A percentile compares a stretch with the other conserved stretches of the same genome.
These are phyloP conservation scores for Erythrolamprus reginae DNA, from an alignment of 2,113 vertebrate genomes.

Conservation along the genomic window DNA sequence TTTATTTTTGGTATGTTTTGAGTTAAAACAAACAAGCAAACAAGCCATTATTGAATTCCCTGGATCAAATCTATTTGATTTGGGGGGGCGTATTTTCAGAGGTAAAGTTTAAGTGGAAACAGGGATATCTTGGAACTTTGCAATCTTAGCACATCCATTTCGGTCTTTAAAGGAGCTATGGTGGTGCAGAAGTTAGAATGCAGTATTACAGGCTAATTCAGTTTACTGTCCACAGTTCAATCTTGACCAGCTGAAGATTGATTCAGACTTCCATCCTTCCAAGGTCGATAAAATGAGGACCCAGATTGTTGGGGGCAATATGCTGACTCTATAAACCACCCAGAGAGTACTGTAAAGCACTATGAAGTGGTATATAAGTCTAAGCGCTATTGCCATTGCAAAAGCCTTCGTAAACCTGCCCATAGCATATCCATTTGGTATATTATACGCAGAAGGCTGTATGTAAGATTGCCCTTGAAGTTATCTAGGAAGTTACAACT, in stretches of 20 bases:
- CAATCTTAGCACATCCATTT: not conserved
- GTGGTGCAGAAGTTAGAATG: not conserved
- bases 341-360: not conserved
- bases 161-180: not conserved
- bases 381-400: not conserved
- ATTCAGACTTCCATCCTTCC: not conserved
- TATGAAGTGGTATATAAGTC: not conserved
- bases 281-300: not conserved
- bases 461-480: not conserved
- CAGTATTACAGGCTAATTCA: not conserved
- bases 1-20: not conserved
- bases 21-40: not conserved
- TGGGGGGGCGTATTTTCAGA: not conserved
- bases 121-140: not conserved
- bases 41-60: not conserved
- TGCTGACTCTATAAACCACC: not conserved
- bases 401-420: not conserved
- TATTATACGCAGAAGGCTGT: not conserved
- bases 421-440: not conserved
- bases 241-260: not conserved
- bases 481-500: not conserved
- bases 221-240: not conserved
- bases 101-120: not conserved
- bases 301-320: not conserved
- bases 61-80: no score